phyloP scores from a whole-genome alignment of 1,140 invertebrate species.

The Drosophila ogumai region DNA sequence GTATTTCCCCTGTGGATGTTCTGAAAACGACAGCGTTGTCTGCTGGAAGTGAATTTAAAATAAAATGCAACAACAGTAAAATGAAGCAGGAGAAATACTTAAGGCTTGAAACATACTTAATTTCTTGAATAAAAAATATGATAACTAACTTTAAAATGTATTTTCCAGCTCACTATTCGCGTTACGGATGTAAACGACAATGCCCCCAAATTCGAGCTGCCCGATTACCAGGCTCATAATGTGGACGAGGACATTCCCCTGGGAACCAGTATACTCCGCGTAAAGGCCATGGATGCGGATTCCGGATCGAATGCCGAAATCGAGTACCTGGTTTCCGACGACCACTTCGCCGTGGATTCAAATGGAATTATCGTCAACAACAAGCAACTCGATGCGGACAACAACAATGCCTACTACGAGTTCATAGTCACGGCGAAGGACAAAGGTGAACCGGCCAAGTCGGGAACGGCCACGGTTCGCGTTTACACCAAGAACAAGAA shows the following conservation, averaged over 20 bases:
- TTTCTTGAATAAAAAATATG: not conserved
- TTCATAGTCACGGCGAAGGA: slow-evolving; percentile 96
- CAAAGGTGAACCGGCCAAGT: slow-evolving; percentile 96
- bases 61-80: not conserved
- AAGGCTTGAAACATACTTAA: not conserved
- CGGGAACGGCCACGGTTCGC: slow-evolving; percentile 95
- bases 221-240: slow-evolving; percentile 97
- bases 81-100: not conserved
- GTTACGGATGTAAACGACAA: slow-evolving; percentile 98
- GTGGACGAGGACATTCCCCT: slow-evolving; percentile 96
- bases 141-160: not conserved
- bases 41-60: not conserved
- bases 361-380: slow-evolving; percentile 96
- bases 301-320: slow-evolving; percentile 97
- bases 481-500: slow-evolving; percentile 98
- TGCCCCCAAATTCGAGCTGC: slow-evolving; percentile 96
- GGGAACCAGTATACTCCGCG: slow-evolving; percentile 95
- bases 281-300: slow-evolving; percentile 96
- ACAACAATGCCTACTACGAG: slow-evolving; percentile 98
- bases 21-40: not conserved
- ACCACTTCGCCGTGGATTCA: slow-evolving; percentile 96
- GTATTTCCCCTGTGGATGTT: not conserved
- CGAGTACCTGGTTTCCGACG: slow-evolving; percentile 95
- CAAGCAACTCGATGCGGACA: slow-evolving; percentile 96
- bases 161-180: slow-evolving; percentile 91